A percentile compares a stretch with the other conserved stretches of the same genome.
phyloP scores from a whole-genome alignment of 2,113 vertebrate species.

The Gobius niger region DNA sequence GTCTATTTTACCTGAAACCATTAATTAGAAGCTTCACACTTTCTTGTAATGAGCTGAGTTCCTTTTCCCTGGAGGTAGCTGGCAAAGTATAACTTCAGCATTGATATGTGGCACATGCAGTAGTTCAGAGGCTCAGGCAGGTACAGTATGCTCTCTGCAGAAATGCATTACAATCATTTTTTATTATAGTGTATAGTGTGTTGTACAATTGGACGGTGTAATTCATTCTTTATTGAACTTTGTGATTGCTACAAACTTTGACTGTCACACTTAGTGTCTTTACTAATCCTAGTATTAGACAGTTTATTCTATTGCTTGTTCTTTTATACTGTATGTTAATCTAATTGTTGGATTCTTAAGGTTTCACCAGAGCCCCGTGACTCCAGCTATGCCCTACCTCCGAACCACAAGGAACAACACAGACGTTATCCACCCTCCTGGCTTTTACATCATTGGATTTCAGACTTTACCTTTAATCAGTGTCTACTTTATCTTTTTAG shows the following conservation, averaged over 20 bases:
- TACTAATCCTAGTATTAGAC: no score
- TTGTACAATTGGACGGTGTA: background rate
- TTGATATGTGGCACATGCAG: background rate
- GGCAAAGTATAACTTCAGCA: conserved; percentile 12
- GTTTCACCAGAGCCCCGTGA: background rate
- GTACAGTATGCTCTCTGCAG: background rate
- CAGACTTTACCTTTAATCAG: conserved; percentile 34
- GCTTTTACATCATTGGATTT: conserved; percentile 68
- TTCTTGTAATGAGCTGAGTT: background rate
- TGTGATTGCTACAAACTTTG: no score
- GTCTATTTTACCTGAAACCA: background rate
- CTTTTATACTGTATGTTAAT: background rate
- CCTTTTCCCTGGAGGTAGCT: conserved; percentile 30
- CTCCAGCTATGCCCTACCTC: conserved; percentile 41
- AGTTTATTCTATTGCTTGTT: background rate
- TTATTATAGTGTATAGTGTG: background rate
- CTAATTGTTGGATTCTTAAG: background rate
- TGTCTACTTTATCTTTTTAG: conserved; percentile 66
- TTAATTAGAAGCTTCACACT: background rate
- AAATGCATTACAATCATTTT: background rate
- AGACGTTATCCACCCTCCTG: conserved; percentile 63
- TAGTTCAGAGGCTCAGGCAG: background rate
- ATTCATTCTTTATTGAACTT: no score
- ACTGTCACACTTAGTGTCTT: no score
- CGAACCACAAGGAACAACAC: conserved; percentile 37